A percentile compares a stretch with the other conserved stretches of the same genome.
These are phyloP conservation scores for Adelges cooleyi DNA, from an alignment of 1,140 invertebrate genomes.

Conservation along the genomic window DNA sequence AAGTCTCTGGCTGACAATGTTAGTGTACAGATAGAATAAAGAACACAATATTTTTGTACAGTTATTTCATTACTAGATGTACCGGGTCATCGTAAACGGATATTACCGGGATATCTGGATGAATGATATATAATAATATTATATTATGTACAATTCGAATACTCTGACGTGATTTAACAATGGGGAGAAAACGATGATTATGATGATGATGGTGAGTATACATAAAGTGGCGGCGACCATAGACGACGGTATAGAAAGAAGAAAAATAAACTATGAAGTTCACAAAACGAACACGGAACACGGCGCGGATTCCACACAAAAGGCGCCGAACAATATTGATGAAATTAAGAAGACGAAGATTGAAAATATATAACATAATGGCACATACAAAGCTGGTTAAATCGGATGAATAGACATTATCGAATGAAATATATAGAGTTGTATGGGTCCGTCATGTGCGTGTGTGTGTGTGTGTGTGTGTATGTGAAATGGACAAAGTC, in stretches of 20 bases:
- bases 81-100: background rate
- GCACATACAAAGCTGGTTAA: constrained; percentile 17
- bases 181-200: background rate
- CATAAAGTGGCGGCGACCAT: no score
- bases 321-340: constrained; percentile 18
- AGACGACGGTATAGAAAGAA: background rate
- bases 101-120: background rate
- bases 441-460: background rate
- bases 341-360: constrained; percentile 22
- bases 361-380: constrained; percentile 8
- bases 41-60: background rate
- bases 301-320: constrained; percentile 7
- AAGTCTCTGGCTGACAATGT: background rate
- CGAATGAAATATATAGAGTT: background rate
- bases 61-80: background rate
- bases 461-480: background rate
- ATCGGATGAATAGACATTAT: constrained; percentile 23
- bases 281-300: constrained; percentile 13
- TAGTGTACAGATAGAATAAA: no score
- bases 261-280: constrained; percentile 20
- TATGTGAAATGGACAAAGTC: background rate
- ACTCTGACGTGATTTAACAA: background rate
- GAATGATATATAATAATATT: background rate
- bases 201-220: background rate
- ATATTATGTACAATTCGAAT: background rate